phyloP scores from a whole-genome alignment of 1,140 invertebrate species.

The Ylistrum balloti region DNA sequence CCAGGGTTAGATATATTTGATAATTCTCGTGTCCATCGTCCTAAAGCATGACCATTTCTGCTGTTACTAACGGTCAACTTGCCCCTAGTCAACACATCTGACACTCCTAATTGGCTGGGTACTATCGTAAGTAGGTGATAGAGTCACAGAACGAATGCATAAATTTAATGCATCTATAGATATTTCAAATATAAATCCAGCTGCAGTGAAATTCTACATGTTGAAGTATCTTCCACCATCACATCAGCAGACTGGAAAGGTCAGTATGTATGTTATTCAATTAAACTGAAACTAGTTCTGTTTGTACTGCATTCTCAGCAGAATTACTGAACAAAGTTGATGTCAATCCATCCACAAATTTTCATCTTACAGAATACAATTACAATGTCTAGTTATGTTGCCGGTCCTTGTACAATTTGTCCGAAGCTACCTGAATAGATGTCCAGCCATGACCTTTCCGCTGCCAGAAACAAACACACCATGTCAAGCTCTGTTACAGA shows the following conservation, averaged over 20 bases:
- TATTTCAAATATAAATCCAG: too few species aligned
- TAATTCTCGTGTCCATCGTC: not conserved
- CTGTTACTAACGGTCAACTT: not conserved
- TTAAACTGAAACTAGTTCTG: too few species aligned
- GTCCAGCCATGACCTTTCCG: not conserved
- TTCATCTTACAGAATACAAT: not conserved
- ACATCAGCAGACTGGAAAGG: too few species aligned
- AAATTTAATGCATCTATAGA: not conserved
- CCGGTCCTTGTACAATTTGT: not conserved
- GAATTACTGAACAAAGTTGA: too few species aligned
- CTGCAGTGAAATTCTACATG: too few species aligned
- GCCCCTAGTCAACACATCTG: not conserved
- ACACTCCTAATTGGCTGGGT: not conserved
- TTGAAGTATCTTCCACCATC: too few species aligned
- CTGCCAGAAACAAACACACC: not conserved
- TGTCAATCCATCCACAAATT: too few species aligned
- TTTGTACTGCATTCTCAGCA: too few species aligned
- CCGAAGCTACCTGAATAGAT: not conserved
- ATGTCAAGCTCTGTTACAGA: not conserved
- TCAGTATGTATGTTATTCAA: too few species aligned
- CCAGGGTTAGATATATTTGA: not conserved
- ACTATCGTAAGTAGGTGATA: too few species aligned
- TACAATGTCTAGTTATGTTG: not conserved
- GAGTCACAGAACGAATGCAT: not conserved
- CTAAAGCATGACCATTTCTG: not conserved